Conservation (phyloP, 2,888 invertebrate genomes). For the Nomada goodeniana region DNA sequence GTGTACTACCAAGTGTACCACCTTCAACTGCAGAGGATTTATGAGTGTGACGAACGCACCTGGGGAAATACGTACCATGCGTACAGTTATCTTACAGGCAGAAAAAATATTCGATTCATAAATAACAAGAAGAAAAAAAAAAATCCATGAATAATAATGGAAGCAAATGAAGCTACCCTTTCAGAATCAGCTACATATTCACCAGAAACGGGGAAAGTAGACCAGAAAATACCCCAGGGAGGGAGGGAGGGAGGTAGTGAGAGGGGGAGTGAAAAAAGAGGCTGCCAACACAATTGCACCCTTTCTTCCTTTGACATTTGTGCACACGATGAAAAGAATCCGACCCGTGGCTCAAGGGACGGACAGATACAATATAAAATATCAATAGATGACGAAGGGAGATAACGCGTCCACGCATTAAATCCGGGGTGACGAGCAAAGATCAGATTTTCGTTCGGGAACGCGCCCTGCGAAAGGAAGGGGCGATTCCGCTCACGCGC, state of each 20-base stretch:
- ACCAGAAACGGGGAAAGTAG: background rate
- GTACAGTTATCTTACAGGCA: background rate
- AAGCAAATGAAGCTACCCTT: background rate
- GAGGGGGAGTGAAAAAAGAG: background rate
- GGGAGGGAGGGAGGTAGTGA: no score
- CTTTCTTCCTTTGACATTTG: background rate
- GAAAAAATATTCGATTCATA: background rate
- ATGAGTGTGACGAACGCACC: background rate
- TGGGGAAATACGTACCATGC: background rate
- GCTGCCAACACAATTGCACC: background rate
- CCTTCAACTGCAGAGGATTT: no score
- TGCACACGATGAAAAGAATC: constrained; percentile 2
- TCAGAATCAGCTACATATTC: background rate
- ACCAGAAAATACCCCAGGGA: background rate
- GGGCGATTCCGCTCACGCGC: constrained; percentile 67
- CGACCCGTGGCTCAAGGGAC: background rate
- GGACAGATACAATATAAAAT: constrained; percentile 37
- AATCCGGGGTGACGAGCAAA: constrained; percentile 59
- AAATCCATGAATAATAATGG: background rate
- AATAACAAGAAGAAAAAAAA: background rate
- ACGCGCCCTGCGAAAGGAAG: constrained; percentile 50
- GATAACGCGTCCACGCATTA: constrained; percentile 58
- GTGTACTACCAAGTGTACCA: no score
- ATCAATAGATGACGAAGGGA: constrained; percentile 41
- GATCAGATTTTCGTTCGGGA: constrained; percentile 67